Percentiles rank a stretch among this genome's conserved stretches.
phyloP scores from a whole-genome alignment of 1,140 invertebrate species.

The Bombus confusus region DNA sequence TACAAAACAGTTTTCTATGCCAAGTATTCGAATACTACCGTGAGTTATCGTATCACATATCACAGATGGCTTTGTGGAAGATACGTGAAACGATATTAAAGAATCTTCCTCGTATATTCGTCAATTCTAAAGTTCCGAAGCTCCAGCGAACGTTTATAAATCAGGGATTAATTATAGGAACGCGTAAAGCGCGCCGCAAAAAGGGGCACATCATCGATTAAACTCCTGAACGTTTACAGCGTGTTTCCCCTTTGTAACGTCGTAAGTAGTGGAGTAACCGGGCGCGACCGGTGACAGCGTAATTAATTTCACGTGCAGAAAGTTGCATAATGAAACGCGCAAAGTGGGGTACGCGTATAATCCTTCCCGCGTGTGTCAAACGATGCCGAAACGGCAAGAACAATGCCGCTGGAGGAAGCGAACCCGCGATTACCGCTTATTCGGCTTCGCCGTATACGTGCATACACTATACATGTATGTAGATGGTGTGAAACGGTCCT shows the following conservation, averaged over 20 bases:
- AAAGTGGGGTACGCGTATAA: conserved; percentile 40
- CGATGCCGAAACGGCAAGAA: conserved; percentile 67
- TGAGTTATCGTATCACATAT: too few relatives aligned
- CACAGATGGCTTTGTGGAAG: too few relatives aligned
- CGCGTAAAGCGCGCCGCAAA: background rate
- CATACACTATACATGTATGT: conserved; percentile 9
- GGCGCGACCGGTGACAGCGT: conserved; percentile 32
- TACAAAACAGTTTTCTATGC: too few relatives aligned
- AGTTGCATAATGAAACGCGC: conserved; percentile 52
- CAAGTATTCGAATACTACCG: too few relatives aligned
- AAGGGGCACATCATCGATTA: conserved; percentile 42
- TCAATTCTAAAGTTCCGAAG: background rate
- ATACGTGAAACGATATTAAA: background rate
- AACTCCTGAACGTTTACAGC: conserved; percentile 30
- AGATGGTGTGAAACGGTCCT: background rate
- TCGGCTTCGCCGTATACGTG: background rate
- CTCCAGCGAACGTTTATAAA: background rate
- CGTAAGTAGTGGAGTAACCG: conserved; percentile 44
- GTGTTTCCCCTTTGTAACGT: conserved; percentile 36
- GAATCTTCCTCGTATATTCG: background rate
- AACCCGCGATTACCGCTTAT: conserved; percentile 40
- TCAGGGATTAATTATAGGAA: conserved; percentile 8
- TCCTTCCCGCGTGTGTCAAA: conserved; percentile 60
- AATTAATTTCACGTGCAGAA: conserved; percentile 48
- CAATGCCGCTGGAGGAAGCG: conserved; percentile 43